These are phyloP conservation scores for Carcina quercana DNA, from an alignment of 2,888 invertebrate species.

Conservation along the genomic window DNA sequence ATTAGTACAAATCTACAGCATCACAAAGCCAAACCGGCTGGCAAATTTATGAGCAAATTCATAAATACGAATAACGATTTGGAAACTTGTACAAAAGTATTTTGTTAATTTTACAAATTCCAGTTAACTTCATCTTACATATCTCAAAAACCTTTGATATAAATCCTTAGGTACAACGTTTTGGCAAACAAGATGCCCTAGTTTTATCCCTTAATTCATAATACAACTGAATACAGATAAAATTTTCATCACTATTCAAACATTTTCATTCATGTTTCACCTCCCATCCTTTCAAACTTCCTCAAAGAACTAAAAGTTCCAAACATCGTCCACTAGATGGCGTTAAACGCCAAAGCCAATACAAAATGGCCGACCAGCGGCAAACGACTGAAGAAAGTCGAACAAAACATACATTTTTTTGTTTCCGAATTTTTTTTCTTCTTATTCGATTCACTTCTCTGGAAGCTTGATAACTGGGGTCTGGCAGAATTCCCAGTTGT, in stretches of 20 bases:
- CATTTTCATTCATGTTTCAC: not conserved
- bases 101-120: too few relatives aligned
- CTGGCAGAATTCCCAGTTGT: slow-evolving; percentile 76
- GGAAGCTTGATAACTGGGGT: slow-evolving; percentile 80
- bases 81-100: too few relatives aligned
- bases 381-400: slow-evolving; percentile 12
- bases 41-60: too few relatives aligned
- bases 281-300: slow-evolving; percentile 6
- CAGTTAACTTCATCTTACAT: too few relatives aligned
- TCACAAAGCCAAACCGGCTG: too few relatives aligned
- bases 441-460: slow-evolving; percentile 63
- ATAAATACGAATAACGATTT: too few relatives aligned
- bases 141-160: too few relatives aligned
- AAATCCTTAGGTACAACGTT: not conserved
- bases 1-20: too few relatives aligned
- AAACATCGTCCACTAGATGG: slow-evolving; percentile 40
- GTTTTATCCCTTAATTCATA: not conserved
- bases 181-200: not conserved
- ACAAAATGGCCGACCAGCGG: slow-evolving; percentile 17
- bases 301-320: slow-evolving; percentile 16
- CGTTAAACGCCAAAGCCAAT: slow-evolving; percentile 42
- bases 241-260: not conserved
- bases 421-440: slow-evolving; percentile 16
- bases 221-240: not conserved
- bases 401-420: slow-evolving; percentile 22